These are phyloP conservation scores for Drosophila arawakana DNA, from an alignment of 1,140 invertebrate species.

Conservation along the genomic window DNA sequence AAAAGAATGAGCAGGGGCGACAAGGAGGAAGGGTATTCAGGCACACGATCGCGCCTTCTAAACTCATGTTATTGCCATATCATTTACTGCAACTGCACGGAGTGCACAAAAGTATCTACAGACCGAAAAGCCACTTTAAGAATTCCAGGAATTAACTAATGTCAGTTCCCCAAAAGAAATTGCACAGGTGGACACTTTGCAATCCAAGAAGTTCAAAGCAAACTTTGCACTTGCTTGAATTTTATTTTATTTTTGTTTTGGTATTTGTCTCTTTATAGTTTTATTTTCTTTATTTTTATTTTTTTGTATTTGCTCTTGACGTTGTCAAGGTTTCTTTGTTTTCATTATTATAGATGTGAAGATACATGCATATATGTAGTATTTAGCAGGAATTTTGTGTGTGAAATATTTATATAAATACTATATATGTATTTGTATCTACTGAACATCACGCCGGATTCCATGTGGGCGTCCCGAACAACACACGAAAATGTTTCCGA, in stretches of 20 bases:
- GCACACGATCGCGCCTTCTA: constrained; percentile 30
- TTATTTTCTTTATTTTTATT: constrained; percentile 3
- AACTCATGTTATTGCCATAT: constrained; percentile 16
- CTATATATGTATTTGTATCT: constrained; percentile 29
- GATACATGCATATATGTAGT: constrained; percentile 27
- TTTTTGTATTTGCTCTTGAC: constrained; percentile 68
- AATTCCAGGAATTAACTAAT: constrained; percentile 68
- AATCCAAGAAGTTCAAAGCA: constrained; percentile 52
- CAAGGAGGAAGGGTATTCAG: constrained; percentile 1
- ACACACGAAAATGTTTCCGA: constrained; percentile 73
- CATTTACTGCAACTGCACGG: constrained; percentile 7
- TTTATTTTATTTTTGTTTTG: constrained; percentile 1
- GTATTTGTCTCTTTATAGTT: constrained; percentile 7
- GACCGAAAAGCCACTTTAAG: constrained; percentile 22
- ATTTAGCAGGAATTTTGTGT: constrained; percentile 67
- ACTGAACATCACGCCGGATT: constrained; percentile 53
- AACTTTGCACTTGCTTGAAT: constrained; percentile 50
- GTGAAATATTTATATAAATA: constrained; percentile 51
- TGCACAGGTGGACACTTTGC: constrained; percentile 76
- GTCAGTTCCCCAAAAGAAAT: constrained; percentile 52
- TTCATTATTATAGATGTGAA: constrained; percentile 38
- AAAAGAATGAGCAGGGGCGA: background rate
- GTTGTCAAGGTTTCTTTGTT: constrained; percentile 68
- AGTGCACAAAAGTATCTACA: constrained; percentile 33
- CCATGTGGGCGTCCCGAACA: constrained; percentile 64